phyloP scores from a whole-genome alignment of 2,113 vertebrate species.

The Corythoichthys haematopterus region DNA sequence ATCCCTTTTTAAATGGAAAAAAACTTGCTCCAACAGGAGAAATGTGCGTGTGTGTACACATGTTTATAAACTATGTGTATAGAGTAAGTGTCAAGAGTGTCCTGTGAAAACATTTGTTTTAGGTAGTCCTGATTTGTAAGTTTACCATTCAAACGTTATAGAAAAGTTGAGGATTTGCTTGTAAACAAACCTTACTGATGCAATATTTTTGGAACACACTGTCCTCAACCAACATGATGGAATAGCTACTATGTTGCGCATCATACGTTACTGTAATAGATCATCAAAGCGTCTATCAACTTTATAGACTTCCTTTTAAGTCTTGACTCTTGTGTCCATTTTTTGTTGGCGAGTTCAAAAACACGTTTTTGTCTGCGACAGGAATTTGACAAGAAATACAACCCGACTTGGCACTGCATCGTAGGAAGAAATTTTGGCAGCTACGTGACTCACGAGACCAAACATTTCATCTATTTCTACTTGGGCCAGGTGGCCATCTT shows the following conservation, averaged over 20 bases:
- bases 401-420: conserved; percentile 98
- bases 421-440: conserved; percentile 98
- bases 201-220: neutral
- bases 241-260: neutral
- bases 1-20: too few relatives aligned
- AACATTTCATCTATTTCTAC: conserved; percentile 99
- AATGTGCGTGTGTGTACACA: too few relatives aligned
- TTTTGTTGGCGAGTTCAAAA: too few relatives aligned
- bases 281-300: neutral
- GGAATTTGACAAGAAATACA: conserved; percentile 99
- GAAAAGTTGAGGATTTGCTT: neutral
- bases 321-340: neutral
- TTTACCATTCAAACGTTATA: too few relatives aligned
- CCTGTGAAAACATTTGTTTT: too few relatives aligned
- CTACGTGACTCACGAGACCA: conserved; percentile 97
- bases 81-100: too few relatives aligned
- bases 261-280: too few relatives aligned
- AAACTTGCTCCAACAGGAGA: too few relatives aligned
- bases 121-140: too few relatives aligned
- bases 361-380: conserved; percentile 46
- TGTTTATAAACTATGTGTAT: too few relatives aligned
- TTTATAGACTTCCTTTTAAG: neutral
- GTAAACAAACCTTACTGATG: neutral
- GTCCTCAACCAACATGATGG: neutral
- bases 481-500: conserved; percentile 97